phyloP scores from a whole-genome alignment of 1,140 invertebrate genomes.

The Drosophila pallidifrons region DNA sequence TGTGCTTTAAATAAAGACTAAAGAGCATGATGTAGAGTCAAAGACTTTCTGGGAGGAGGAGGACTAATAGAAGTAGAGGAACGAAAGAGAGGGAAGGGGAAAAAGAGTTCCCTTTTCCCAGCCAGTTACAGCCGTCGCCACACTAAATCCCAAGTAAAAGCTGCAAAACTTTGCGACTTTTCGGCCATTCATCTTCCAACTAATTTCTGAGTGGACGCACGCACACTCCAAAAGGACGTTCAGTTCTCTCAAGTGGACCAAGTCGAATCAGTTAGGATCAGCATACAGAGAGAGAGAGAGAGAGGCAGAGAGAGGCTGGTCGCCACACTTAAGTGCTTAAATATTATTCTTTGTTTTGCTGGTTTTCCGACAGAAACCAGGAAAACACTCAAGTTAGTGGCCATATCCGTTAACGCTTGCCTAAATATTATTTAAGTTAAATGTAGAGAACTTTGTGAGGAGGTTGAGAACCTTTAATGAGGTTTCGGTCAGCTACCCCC shows the following conservation, averaged over 20 bases:
- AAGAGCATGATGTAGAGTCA: constrained; percentile 51
- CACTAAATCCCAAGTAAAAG: constrained; percentile 78
- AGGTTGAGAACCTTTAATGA: constrained; percentile 57
- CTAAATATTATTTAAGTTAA: constrained; percentile 78
- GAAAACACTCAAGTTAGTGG: constrained; percentile 77
- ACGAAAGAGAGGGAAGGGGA: neutral
- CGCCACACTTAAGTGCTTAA: constrained; percentile 75
- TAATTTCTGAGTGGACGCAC: constrained; percentile 82
- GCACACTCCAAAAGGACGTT: constrained; percentile 44
- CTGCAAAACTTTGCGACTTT: constrained; percentile 80
- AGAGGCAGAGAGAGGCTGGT: constrained; percentile 1
- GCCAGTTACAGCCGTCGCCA: constrained; percentile 55
- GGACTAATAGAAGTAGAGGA: too few species aligned
- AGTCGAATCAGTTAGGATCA: neutral
- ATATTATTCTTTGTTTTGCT: constrained; percentile 76
- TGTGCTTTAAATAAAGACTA: constrained; percentile 67
- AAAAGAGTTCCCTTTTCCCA: neutral
- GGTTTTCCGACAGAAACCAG: constrained; percentile 16
- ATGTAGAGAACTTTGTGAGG: constrained; percentile 55
- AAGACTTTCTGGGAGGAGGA: constrained; percentile 11
- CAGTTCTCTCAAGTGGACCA: constrained; percentile 19
- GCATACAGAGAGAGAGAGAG: neutral
- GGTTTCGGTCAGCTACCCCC: constrained; percentile 43
- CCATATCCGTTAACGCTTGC: constrained; percentile 77
- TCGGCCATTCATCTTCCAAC: constrained; percentile 78